A percentile compares a stretch with the other conserved stretches of the same genome.
Conservation (phyloP, 2,113 vertebrate species). For the Chlamydotis undulata region DNA sequence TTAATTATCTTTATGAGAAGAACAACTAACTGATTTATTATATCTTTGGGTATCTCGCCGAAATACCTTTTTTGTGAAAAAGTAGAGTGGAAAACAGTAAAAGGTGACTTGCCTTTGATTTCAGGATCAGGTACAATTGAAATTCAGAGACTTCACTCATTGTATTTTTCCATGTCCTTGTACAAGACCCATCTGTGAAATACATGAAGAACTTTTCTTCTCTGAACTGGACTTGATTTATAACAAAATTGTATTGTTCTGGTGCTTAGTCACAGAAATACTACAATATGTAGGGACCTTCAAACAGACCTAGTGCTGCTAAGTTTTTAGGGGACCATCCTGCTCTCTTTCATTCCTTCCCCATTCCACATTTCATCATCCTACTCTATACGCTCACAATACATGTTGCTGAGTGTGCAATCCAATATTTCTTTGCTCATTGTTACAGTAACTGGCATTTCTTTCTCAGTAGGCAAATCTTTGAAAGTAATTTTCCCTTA, state of each 20-base stretch:
- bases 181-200: neutral
- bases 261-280: neutral
- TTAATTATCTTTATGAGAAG: slow-evolving; percentile 28
- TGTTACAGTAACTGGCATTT: neutral
- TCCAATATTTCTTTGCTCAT: neutral
- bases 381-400: neutral
- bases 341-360: neutral
- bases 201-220: neutral
- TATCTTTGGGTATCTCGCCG: neutral
- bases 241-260: neutral
- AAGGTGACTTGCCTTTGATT: neutral
- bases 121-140: neutral
- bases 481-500: neutral
- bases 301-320: neutral
- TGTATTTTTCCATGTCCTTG: neutral
- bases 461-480: neutral
- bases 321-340: neutral
- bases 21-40: slow-evolving; percentile 3
- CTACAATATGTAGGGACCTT: neutral
- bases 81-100: neutral
- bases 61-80: neutral
- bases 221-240: neutral
- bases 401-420: neutral
- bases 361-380: neutral
- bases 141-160: neutral